Evolutionary conservation across 2,113 vertebrate genomes (phyloP).

Genomic region (Notothenia rossii): DNA sequence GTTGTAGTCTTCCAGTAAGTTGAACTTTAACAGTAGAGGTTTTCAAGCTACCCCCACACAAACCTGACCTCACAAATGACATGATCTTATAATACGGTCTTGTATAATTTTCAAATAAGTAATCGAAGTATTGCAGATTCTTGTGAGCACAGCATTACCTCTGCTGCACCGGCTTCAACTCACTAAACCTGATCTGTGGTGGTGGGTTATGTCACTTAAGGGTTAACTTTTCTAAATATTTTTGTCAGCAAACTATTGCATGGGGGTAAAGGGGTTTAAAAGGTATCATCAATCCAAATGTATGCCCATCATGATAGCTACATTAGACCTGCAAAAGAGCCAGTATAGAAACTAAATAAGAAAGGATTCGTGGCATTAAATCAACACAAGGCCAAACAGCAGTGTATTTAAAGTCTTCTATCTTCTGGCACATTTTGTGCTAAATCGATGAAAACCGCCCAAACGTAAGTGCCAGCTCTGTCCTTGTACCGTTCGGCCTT

Average conservation of each 20-base stretch:
- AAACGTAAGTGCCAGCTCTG: constrained; percentile 76
- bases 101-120: too few relatives aligned
- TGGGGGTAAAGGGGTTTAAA: not conserved
- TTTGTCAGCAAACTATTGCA: constrained; percentile 21
- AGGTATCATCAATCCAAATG: constrained; percentile 65
- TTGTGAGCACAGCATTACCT: constrained; percentile 19
- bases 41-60: constrained; percentile 17
- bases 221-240: constrained; percentile 24
- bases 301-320: constrained; percentile 79
- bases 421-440: constrained; percentile 64
- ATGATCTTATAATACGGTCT: too few relatives aligned
- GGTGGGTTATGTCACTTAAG: constrained; percentile 48
- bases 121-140: not conserved
- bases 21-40: constrained; percentile 39
- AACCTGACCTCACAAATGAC: too few relatives aligned
- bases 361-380: constrained; percentile 11
- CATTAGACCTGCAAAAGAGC: not conserved
- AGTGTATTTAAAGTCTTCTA: constrained; percentile 23
- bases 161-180: constrained; percentile 53
- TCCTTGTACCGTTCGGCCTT: constrained; percentile 44
- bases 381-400: constrained; percentile 26
- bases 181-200: constrained; percentile 32
- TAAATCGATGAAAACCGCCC: constrained; percentile 52
- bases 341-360: not conserved
- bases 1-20: not conserved